phyloP scores from a whole-genome alignment of 2,113 vertebrate genomes.

The Stictonetta naevosa region DNA sequence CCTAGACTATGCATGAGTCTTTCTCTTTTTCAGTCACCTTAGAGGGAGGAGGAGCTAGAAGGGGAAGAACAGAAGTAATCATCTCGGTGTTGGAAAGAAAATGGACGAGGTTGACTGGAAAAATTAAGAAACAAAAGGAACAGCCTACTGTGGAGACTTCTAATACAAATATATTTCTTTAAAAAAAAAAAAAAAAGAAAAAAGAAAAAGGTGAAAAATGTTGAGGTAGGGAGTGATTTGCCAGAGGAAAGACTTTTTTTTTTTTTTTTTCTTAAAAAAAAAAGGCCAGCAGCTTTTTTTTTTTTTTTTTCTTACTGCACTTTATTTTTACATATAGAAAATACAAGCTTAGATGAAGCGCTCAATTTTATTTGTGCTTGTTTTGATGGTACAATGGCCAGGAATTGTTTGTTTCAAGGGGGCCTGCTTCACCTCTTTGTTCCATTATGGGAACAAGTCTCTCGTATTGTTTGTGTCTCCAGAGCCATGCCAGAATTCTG shows the following conservation, averaged over 20 bases:
- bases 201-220: neutral
- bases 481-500: constrained; percentile 59
- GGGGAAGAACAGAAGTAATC: neutral
- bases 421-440: constrained; percentile 30
- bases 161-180: neutral
- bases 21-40: neutral
- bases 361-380: neutral
- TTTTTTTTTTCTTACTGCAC: neutral
- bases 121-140: neutral
- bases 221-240: neutral
- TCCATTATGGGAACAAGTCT: constrained; percentile 33
- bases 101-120: neutral
- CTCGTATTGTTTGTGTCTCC: constrained; percentile 53
- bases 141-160: neutral
- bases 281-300: neutral
- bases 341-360: neutral
- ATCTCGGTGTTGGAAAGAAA: neutral
- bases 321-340: neutral
- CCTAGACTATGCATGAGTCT: neutral
- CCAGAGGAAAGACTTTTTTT: neutral
- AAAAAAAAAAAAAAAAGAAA: too few species aligned
- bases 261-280: neutral
- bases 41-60: neutral
- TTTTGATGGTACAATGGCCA: neutral
- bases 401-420: constrained; percentile 26